phyloP scores from a whole-genome alignment of 2,113 vertebrate species.

The Daboia siamensis region DNA sequence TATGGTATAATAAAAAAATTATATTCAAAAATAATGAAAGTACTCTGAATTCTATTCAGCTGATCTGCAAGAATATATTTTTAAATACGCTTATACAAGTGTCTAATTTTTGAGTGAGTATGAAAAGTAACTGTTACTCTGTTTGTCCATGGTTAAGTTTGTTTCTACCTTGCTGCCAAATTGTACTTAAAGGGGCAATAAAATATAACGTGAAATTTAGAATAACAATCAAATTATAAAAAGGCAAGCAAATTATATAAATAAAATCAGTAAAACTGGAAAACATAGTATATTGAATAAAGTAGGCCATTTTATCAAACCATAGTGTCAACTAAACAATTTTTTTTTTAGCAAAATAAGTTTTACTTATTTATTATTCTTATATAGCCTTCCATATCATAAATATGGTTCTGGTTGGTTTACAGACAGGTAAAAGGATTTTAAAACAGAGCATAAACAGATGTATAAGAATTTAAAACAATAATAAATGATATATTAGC shows the following conservation, averaged over 20 bases:
- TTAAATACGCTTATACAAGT: not conserved
- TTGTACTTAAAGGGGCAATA: not conserved
- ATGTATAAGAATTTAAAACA: not conserved
- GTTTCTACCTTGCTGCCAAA: not conserved
- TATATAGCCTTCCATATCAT: not conserved
- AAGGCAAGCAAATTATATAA: not conserved
- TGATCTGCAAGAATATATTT: not conserved
- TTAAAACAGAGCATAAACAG: not conserved
- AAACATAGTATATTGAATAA: not conserved
- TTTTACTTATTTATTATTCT: not conserved
- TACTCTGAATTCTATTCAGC: not conserved
- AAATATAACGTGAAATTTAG: not conserved
- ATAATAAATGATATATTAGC: not conserved
- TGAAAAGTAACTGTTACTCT: not conserved
- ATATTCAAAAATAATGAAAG: not conserved
- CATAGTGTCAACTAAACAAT: not conserved
- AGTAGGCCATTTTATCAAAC: not conserved
- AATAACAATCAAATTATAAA: not conserved
- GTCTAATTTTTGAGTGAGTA: not conserved
- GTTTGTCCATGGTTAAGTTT: not conserved
- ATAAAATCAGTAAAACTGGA: not conserved
- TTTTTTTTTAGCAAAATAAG: not conserved
- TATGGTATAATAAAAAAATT: not conserved
- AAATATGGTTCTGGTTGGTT: not conserved
- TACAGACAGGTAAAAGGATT: not conserved